Percentiles rank a stretch among this genome's conserved stretches.
Evolutionary conservation across 2,113 vertebrate genomes (phyloP).

Genomic region (Callocephalon fimbriatum): DNA sequence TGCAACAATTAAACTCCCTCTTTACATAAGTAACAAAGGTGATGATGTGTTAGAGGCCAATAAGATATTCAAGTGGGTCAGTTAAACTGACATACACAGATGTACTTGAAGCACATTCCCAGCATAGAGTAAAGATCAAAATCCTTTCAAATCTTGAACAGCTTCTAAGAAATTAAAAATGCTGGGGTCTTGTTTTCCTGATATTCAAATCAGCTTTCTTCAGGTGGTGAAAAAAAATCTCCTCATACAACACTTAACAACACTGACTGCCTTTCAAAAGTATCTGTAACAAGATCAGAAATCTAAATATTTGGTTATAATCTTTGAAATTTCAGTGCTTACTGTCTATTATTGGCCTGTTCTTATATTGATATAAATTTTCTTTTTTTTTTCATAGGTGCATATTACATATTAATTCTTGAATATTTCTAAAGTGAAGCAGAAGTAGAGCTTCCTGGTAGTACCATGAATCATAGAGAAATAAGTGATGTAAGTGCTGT

Average conservation of each 20-base stretch:
- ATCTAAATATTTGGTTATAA: neutral
- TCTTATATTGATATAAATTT: neutral
- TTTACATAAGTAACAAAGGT: neutral
- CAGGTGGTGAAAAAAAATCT: neutral
- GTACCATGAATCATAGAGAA: neutral
- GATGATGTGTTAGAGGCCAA: neutral
- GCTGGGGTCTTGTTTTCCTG: neutral
- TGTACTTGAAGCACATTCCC: neutral
- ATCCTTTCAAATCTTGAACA: neutral
- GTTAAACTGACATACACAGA: neutral
- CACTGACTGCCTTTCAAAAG: neutral
- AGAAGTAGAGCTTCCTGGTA: neutral
- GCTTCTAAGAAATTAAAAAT: neutral
- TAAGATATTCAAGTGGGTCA: neutral
- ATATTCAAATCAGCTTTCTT: neutral
- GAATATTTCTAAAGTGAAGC: neutral
- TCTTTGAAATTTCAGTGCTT: neutral
- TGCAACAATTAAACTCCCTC: slow-evolving; percentile 6
- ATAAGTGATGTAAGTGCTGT: neutral
- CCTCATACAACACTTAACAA: neutral
- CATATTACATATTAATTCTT: neutral
- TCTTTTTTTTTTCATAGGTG: neutral
- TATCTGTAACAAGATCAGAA: neutral
- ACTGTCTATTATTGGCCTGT: neutral
- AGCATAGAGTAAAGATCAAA: neutral